phyloP scores from a whole-genome alignment of 2,888 invertebrate genomes.

The Deilephila porcellus region DNA sequence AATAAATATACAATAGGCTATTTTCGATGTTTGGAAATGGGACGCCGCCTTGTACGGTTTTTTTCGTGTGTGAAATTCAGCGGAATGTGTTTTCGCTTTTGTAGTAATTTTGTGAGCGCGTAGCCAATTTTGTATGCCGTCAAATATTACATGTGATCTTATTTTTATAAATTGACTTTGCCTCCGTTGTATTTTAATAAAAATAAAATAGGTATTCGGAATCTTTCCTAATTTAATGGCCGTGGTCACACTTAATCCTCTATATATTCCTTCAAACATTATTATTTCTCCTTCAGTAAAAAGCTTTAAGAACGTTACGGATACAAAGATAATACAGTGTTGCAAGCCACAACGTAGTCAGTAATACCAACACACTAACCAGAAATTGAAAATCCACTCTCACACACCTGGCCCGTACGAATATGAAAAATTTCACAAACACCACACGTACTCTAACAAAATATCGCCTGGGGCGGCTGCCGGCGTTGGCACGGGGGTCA shows the following conservation, averaged over 20 bases:
- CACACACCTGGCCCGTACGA: neutral
- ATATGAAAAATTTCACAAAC: neutral
- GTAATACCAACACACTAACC: neutral
- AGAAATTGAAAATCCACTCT: neutral
- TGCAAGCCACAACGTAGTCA: neutral
- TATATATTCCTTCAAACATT: no score
- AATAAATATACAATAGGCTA: neutral
- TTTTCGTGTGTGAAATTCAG: neutral
- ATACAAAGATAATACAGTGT: neutral
- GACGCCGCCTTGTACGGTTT: no score
- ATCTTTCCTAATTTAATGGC: no score
- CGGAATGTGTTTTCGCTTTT: neutral
- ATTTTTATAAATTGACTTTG: no score
- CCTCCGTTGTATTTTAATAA: no score
- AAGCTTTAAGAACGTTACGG: no score
- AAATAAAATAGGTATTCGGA: no score
- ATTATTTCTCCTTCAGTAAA: no score
- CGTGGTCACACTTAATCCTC: no score
- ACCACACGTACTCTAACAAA: slow-evolving; percentile 34
- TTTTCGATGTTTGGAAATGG: neutral
- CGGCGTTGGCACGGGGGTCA: slow-evolving; percentile 44
- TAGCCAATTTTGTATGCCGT: no score
- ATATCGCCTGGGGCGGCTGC: slow-evolving; percentile 37
- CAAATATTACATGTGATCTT: no score
- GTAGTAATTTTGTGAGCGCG: neutral